Evolutionary conservation across 2,888 invertebrate species (phyloP), one percentile per base, ranked within the genome.

Genomic region (Xylophagus ater): DNA sequence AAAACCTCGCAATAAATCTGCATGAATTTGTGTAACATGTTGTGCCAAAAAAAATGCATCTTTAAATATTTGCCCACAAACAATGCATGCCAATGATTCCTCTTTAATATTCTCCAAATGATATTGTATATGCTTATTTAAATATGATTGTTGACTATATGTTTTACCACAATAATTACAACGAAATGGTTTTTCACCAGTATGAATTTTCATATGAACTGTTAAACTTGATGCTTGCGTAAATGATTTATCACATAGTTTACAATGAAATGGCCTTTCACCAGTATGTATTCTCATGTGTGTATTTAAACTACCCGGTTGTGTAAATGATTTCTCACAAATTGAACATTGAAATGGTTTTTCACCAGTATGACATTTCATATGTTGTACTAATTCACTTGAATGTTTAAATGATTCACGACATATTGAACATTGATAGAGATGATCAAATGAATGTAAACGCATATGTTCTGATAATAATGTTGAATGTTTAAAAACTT

Each of bases 321-420:
- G 65, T 0, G 65, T 65, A 43, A 65, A 65, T n/a, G 62, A 60
- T 31, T 62, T 59, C 49, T 63, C 62, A 44, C 65, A 65, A 21
- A 65, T 52, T 15, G 61, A 61, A 42, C 64, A 65, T 30, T 61
- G 60, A 37, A 63, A 66, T 0, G 66, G 66, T 39, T 65, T 65
- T 43, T 66, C 66, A 9, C 66, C 66, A 52, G 65, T 61, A 38
- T 67, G 66, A 14, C 56, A 56, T 41, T 66, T 65, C 62, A 66
- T 66, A 45, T 67, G 66, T 45, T 65, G 65, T 25, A 65, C 65
- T 35, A 65, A 46, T 47, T 63, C 62, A n/a, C 60, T 59, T 15
- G 63, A 60, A 46, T 58, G 58, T 17, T 60, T 56, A 46, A 62
- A 65, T 6, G 60, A 58, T 31, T 51, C 51, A 3, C 58, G 55